Percentiles rank a stretch among this genome's conserved stretches.
Evolutionary conservation across 1,140 invertebrate genomes (phyloP).

Genomic region (Dinothrombium tinctorium): DNA sequence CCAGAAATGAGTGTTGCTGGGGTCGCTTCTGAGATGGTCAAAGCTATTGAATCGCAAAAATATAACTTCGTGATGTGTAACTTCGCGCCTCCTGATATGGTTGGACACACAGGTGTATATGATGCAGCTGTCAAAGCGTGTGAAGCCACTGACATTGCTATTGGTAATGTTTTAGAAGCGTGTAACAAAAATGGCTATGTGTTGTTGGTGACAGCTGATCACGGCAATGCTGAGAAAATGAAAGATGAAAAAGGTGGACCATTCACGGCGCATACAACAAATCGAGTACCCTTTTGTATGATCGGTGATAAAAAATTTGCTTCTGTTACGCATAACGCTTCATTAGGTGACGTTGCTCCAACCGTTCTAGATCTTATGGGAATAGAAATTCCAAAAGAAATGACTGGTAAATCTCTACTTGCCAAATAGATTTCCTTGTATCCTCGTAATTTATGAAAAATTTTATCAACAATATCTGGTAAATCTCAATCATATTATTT

Average conservation of each 20-base stretch:
- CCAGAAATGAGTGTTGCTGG: conserved; percentile 25
- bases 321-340: conserved; percentile 16
- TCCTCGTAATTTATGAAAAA: too few relatives aligned
- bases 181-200: conserved; percentile 22
- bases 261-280: conserved; percentile 25
- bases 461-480: too few relatives aligned
- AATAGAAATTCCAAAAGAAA: conserved; percentile 22
- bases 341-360: conserved; percentile 26
- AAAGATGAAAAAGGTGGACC: conserved; percentile 23
- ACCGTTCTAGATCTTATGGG: conserved; percentile 23
- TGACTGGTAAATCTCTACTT: conserved; percentile 22
- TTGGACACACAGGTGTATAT: conserved; percentile 26
- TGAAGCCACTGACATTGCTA: conserved; percentile 22
- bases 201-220: conserved; percentile 25
- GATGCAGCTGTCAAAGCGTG: conserved; percentile 24
- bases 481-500: too few relatives aligned
- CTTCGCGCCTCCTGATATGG: conserved; percentile 29
- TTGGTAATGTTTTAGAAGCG: conserved; percentile 20
- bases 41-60: conserved; percentile 20
- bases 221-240: conserved; percentile 27
- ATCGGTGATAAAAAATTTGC: conserved; percentile 15
- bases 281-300: conserved; percentile 19
- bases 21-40: conserved; percentile 24
- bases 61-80: conserved; percentile 28
- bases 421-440: conserved; percentile 2